Conservation (phyloP, 2,113 vertebrate species). For the Cyprinodon tularosa region DNA sequence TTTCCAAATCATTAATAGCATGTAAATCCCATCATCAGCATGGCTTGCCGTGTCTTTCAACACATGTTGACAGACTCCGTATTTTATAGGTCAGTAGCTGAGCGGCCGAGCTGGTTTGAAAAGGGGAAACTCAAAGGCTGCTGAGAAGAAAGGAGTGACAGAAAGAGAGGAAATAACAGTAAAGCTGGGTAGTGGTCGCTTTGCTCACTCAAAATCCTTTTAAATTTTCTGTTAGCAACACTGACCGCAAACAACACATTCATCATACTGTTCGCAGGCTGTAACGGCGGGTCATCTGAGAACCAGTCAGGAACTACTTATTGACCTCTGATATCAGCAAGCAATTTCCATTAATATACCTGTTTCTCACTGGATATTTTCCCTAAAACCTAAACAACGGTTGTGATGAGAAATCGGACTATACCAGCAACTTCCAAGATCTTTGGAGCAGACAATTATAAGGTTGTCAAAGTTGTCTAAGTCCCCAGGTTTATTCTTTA, state of each 20-base stretch:
- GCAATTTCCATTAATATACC: too few relatives aligned
- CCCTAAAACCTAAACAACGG: too few relatives aligned
- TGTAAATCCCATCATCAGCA: constrained; percentile 64
- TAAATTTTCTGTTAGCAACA: constrained; percentile 46
- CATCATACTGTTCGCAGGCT: constrained; percentile 55
- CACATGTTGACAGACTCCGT: constrained; percentile 64
- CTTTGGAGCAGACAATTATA: too few relatives aligned
- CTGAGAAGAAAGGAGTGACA: constrained; percentile 46
- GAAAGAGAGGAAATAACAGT: constrained; percentile 41
- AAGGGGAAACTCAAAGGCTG: constrained; percentile 58
- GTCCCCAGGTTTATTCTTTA: too few relatives aligned
- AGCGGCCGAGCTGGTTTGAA: constrained; percentile 44
- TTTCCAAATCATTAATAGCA: constrained; percentile 62
- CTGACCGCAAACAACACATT: constrained; percentile 56
- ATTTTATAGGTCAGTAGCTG: constrained; percentile 71
- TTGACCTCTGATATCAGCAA: too few relatives aligned
- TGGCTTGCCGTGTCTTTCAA: constrained; percentile 51
- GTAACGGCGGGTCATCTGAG: too few relatives aligned
- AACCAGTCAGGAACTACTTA: too few relatives aligned
- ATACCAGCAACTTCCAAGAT: too few relatives aligned
- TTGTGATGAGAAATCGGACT: too few relatives aligned
- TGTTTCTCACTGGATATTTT: too few relatives aligned
- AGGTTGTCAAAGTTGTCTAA: too few relatives aligned
- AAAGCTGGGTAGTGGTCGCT: constrained; percentile 37
- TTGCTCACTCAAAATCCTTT: constrained; percentile 40